Percentiles rank a stretch among this genome's conserved stretches.
These are phyloP conservation scores for Acipenser ruthenus DNA, from an alignment of 2,797 vertebrate genomes.

Conservation along the genomic window DNA sequence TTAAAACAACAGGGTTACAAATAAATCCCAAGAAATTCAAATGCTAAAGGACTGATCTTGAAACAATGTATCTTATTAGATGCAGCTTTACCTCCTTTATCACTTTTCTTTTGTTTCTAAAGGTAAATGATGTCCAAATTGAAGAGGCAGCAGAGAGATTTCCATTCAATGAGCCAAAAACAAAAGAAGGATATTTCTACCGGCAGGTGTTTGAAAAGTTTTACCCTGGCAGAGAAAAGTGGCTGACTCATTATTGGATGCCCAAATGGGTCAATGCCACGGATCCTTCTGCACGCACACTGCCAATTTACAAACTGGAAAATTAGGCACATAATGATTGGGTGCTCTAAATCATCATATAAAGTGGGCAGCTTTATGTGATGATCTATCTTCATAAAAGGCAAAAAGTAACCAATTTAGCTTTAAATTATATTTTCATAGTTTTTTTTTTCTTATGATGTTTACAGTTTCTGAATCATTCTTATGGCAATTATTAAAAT, in stretches of 20 bases:
- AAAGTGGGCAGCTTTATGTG: too few species aligned
- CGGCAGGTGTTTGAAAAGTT: constrained; percentile 76
- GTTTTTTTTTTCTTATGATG: too few species aligned
- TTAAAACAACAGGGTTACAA: too few species aligned
- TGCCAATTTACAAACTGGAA: constrained; percentile 73
- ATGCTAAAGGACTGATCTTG: too few species aligned
- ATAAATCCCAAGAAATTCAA: too few species aligned
- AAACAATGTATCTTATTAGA: too few species aligned
- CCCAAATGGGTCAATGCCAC: constrained; percentile 76
- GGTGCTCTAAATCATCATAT: too few species aligned
- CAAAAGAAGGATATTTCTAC: constrained; percentile 81
- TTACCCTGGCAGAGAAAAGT: constrained; percentile 59
- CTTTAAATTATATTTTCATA: too few species aligned
- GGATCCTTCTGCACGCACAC: constrained; percentile 83
- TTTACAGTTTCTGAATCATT: too few species aligned
- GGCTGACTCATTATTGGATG: constrained; percentile 91
- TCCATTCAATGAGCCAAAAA: constrained; percentile 67
- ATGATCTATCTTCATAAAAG: too few species aligned
- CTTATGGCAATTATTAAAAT: too few species aligned
- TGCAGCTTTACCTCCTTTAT: background rate
- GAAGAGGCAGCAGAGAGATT: constrained; percentile 60
- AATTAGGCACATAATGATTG: constrained; percentile 10
- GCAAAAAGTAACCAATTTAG: too few species aligned
- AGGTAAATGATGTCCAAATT: constrained; percentile 76
- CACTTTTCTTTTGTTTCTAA: background rate